Evolutionary conservation across 1,140 invertebrate genomes (phyloP), one percentile per base, ranked within the genome.

Genomic region (Achroia grisella): DNA sequence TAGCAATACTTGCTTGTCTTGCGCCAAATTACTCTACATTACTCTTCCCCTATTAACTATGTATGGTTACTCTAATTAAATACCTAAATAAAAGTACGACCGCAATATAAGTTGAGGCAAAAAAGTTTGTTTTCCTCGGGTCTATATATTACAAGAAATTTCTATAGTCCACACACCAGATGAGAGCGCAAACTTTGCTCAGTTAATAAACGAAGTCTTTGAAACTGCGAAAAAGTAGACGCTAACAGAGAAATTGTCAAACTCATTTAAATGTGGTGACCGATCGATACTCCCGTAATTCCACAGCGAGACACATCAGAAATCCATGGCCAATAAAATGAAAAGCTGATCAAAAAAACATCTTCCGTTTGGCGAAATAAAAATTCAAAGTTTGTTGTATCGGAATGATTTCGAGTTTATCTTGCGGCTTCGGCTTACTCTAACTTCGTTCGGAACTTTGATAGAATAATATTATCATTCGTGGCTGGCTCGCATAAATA

Each of bases 401-500:
- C 44, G 56, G 13, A 46, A 62, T 49, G 60, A 60, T 58, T 59
- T 39, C 39, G 30, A 63, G 65, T 69, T 68, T 63, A 61, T 68
- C 62, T 62, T 61, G 36, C 51, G 48, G 48, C 50, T 44, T 45
- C 49, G 44, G 41, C 41, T 13, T 49, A 32, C 44, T 32, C 44
- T 59, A 62, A 62, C 63, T 67, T 65, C 47, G 41, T 58, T 56
- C 32, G 30, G 34, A 65, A 71, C 53, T 67, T 62, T 43, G 44
- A 50, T 65, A 42, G 51, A 56, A 67, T 63, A 70, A 67, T 64
- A 70, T 69, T 66, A 62, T 62, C 53, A 54, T 59, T 67, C 44
- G 39, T 45, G n/a, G 29, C 43, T 40, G 40, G 32, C 41, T 48
- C 39, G 42, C 35, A 46, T 54, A 62, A 54, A 58, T 62, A 56